Base-by-base conservation (phyloP, 2,797 vertebrate genomes). In the Micrastur ruficollis region DNA sequence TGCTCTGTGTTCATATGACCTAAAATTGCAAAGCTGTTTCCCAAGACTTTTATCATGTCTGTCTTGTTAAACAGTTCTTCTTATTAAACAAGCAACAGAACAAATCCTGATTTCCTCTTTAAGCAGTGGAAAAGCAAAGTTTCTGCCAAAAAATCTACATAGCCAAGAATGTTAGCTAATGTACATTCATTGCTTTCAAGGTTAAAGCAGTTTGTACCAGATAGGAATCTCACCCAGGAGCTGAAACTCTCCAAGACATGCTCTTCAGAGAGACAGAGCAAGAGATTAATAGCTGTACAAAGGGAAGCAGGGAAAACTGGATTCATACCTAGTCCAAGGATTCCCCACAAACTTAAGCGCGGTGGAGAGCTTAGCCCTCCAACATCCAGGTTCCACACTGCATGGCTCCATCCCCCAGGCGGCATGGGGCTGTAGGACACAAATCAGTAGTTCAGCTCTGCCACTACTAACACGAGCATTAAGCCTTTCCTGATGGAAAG, bases 81-180 rank as follows among this genome's bases (percentile, higher is more conserved):
- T 52, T 85, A 92, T 47, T 95, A 92, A 94, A 90, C 49, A 86
- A 83, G 72, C 65, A 89, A 82, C 16, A 81, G 53, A 81, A 94
- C 50, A 93, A 93, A 92, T 81, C 53, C 61, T 17, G 27, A 71
- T 89, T 93, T 91, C 71, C 70, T 70, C 65, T 96, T 91, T 59
- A 90, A 83, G 72, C 42, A 72, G 53, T 55, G 23, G 79, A 93
- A 94, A 92, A 89, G 50, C 44, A 70, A 90, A 81, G n/a, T 42
- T 93, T 96, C 75, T 84, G 66, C 84, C 91, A 91, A 86, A 83
- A 89, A 67, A 58, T 73, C 70, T 76, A 70, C 29, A 76, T 3
- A 72, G 72, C 58, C 91, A 53, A 66, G 36, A 81, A 29, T 5
- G 34, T 46, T 72, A 86, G 58, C n/a, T 84, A 78, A 83, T 19